Base-by-base conservation (phyloP, 2,797 vertebrate species). In the Cossypha niveicapilla region DNA sequence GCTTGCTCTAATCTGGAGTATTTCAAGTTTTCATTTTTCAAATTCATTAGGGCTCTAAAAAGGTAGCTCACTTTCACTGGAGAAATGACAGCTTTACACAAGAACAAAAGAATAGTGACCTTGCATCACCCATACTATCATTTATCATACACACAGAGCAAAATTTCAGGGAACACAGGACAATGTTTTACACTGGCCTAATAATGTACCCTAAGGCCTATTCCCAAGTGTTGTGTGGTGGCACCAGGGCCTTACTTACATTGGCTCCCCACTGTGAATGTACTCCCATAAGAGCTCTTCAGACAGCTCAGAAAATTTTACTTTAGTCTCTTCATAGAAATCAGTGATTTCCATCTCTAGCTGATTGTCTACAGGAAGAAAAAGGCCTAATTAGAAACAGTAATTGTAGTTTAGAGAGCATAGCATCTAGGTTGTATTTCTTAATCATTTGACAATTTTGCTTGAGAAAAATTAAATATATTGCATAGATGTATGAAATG, bases 291-390 rank as follows among this genome's bases (percentile, higher is more conserved):
- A 97, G 94, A 99, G 98, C 61, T 98, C 98, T 94, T 99, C 99
- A 0, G 99, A 99, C 42, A 99, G 97, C 61, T 98, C 98, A 27
- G 99, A 98, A 98, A 99, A 99, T 95, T 98, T 99, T 80, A 99
- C 99, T 95, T 97, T 98, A 21, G 99, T 99, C 97, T 99, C 99
- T 98, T 99, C 99, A n/a, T 98, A 98, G 98, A 99, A 99, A 65
- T 98, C 97, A 1, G 97, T 96, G 34, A 98, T 66, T 77, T 98
- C 97, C 47, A 97, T 98, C 57, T 98, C 97, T 60, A 98, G 97
- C 58, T 94, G 96, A 39, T 97, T 96, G 6, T 95, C 99, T 99
- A 94, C 18, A 89, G 57, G 66, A 86, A 83, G 27, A 15, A 76
- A 65, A 27, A 86, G 23, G 21, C 25, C 19, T 62, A 34, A 63